Evolutionary conservation across 2,113 vertebrate species (phyloP), one percentile per base, ranked within the genome.

Genomic region (Sinocyclocheilus grahami): DNA sequence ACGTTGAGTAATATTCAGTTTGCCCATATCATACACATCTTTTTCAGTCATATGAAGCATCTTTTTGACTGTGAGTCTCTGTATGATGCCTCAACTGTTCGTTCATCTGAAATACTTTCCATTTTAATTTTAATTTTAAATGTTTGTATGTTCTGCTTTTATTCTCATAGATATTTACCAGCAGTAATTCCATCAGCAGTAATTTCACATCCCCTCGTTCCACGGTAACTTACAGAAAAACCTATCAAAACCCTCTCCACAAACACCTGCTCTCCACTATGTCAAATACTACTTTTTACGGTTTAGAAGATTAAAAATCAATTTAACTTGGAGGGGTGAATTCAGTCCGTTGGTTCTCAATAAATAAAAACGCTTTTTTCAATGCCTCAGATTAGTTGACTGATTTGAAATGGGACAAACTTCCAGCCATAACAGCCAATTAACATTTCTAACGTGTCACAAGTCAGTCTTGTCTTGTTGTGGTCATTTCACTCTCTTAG

Each of bases 171-270:
- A 95, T 97, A 92, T 93, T 94, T 94, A 95, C 92, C 88, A 94
- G 96, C 88, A 91, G 95, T 87, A 91, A 92, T 90, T 96, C 95
- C 92, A 77, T 94, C 86, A 93, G 93, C 95, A 96, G 95, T 95
- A 96, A 92, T 92, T 90, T 94, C 82, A 95, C 96, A 5, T 89
- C 95, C 79, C 95, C 96, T 81, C 96, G 95, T 90, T 96, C 95
- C 86, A 96, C 55, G 96, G 97, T 98, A 98, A 99, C 95, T 88
- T 83, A 2, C 0, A 27, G 67, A 51, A 12, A n/a, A 72, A 24
- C 18, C 5, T 24, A n/a, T 13, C 27, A 27, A 81, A 82, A 33
- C 9, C 63, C 62, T 81, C 22, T 82, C 37, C 24, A 20, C 27
- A 33, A 69, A 51, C 62, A 10, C 37, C 14, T 48, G 24, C 24